These are phyloP conservation scores for Conopomorpha cramerella DNA, from an alignment of 1,140 invertebrate species.

Conservation along the genomic window DNA sequence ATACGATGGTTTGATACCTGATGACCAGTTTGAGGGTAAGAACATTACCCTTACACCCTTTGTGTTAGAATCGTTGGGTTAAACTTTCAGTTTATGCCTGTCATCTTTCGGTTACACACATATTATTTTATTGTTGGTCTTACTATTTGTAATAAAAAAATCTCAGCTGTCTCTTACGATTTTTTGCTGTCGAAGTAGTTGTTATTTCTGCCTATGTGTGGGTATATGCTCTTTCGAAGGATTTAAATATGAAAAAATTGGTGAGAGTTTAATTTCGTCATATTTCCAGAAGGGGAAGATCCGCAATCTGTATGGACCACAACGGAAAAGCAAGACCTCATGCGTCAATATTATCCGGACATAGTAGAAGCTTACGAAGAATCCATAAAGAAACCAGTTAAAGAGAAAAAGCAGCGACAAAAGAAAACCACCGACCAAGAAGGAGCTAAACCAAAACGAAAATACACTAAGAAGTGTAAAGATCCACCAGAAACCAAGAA, in stretches of 20 bases:
- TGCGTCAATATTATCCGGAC: conserved; percentile 69
- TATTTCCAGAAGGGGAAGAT: conserved; percentile 49
- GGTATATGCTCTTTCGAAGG: no score
- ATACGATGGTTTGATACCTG: conserved; percentile 63
- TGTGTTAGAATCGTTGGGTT: no score
- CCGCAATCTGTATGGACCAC: conserved; percentile 61
- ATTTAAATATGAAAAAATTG: no score
- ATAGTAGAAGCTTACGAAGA: conserved; percentile 57
- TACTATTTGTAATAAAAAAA: no score
- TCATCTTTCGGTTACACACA: no score
- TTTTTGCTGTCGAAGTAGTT: no score
- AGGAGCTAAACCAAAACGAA: conserved; percentile 53
- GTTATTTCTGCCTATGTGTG: no score
- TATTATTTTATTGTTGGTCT: no score
- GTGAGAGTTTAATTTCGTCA: no score
- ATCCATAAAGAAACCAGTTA: conserved; percentile 60
- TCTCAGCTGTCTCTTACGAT: no score
- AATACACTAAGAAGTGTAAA: conserved; percentile 33
- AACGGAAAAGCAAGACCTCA: conserved; percentile 68
- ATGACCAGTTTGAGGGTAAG: conserved; percentile 56
- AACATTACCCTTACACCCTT: no score
- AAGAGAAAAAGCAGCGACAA: conserved; percentile 58
- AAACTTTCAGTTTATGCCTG: no score
- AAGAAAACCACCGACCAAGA: conserved; percentile 20
- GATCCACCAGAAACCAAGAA: conserved; percentile 16